Evolutionary conservation across 2,113 vertebrate genomes (phyloP).

Genomic region (Hemichromis elongatus): DNA sequence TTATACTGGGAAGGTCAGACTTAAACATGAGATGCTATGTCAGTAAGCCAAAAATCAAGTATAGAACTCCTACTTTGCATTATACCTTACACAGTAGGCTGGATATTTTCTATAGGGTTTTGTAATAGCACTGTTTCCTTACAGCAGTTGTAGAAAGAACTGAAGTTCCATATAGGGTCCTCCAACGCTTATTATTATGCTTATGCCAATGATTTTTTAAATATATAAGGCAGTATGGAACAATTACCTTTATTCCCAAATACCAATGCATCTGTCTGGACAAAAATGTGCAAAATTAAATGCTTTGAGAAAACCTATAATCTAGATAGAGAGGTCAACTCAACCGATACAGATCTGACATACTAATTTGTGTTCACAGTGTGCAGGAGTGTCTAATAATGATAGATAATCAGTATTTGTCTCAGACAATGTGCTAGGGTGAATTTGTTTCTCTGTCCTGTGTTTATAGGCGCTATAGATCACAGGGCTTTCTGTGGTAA

Average conservation of each 20-base stretch:
- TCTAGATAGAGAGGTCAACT: neutral
- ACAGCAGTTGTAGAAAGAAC: neutral
- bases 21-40: neutral
- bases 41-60: neutral
- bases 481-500: slow-evolving; percentile 46
- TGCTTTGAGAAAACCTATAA: neutral
- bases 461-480: slow-evolving; percentile 44
- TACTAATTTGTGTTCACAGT: neutral
- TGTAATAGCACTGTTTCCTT: neutral
- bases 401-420: neutral
- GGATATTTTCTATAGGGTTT: neutral
- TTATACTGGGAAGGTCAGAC: neutral
- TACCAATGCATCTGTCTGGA: neutral
- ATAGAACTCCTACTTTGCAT: neutral
- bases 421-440: neutral
- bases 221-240: neutral
- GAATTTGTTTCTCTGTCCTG: slow-evolving; percentile 10
- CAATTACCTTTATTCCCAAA: neutral
- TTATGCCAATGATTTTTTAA: neutral
- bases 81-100: neutral
- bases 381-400: neutral
- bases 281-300: neutral
- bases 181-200: neutral
- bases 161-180: neutral
- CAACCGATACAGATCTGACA: neutral